Evolutionary conservation across 2,888 invertebrate genomes (phyloP), one percentile per base, ranked within the genome.

Genomic region (Cephus sareptanus): DNA sequence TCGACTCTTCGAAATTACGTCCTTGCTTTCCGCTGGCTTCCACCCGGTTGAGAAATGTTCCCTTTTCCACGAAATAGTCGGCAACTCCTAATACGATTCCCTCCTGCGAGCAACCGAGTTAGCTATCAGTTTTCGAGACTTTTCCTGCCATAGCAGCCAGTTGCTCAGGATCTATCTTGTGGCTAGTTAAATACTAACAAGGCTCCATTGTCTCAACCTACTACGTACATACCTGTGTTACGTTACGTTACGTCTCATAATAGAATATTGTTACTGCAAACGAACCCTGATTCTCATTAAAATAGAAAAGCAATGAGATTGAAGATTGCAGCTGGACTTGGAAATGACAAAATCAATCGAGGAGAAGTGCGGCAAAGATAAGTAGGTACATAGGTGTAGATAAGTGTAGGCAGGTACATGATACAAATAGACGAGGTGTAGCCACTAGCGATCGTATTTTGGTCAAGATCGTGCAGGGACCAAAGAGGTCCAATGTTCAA

Each of bases 1-100:
- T 74, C 68, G 79, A 78, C 78, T 74, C 73, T 77, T 75, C 34
- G 77, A 76, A 79, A 82, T 79, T 79, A 69, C 74, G 69, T 75
- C 74, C 73, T 75, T 71, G 23, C 23, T 56, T 23, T 74, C 69
- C 40, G 30, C 33, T 76, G 11, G 71, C 40, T 56, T 40, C 76
- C 73, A 70, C 68, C 56, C 40, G 9, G 6, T 15, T 56, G 40
- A 23, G 23, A 56, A 56, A 56, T 56, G 23, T 56, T 56, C 23
- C 40, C 40, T 23, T 56, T 56, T 56, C 6, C 23, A 56, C 40
- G 40, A 23, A 56, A 56, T 23, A 56, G 40, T 56, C 40, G 40
- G 40, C 9, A 56, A 56, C 23, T 56, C 23, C 1, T 23, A 23
- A 23, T 23, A 23, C 40, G 40, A 23, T 56, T 56, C 9, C 23